Percentiles rank a stretch among this genome's conserved stretches.
These are phyloP conservation scores for Turritopsis dohrnii DNA, from an alignment of 30 jellyfish, hydroid and myxozoan species.

Conservation along the genomic window DNA sequence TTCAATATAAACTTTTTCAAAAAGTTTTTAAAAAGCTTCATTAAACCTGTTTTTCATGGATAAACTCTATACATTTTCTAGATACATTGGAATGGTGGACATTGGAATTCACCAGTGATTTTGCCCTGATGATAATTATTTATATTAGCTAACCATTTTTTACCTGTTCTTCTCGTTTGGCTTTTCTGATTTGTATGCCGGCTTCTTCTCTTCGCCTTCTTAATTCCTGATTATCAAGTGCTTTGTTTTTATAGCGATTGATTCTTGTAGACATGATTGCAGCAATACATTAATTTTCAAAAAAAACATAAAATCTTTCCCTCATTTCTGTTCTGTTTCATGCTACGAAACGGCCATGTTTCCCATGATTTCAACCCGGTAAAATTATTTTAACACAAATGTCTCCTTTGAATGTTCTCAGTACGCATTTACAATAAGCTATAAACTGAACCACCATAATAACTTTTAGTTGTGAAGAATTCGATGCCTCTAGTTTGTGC, in stretches of 20 bases:
- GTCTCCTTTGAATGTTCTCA: neutral
- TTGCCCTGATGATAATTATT: too few species aligned
- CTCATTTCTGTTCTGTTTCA: neutral
- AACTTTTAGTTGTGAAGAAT: neutral
- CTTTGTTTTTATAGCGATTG: slow-evolving; percentile 70
- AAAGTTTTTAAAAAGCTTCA: too few species aligned
- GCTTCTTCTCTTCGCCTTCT: slow-evolving; percentile 92
- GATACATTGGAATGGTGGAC: too few species aligned
- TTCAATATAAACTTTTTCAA: too few species aligned
- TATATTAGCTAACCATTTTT: too few species aligned
- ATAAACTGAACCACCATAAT: neutral
- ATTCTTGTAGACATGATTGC: slow-evolving; percentile 67
- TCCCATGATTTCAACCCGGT: neutral
- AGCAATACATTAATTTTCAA: neutral
- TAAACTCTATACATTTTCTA: too few species aligned
- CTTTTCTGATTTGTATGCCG: slow-evolving; percentile 79
- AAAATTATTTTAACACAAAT: neutral
- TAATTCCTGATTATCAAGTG: slow-evolving; percentile 72
- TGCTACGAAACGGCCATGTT: neutral
- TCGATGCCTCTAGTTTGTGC: neutral
- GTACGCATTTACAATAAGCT: neutral
- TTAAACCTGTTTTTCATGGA: too few species aligned
- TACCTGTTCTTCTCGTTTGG: slow-evolving; percentile 97
- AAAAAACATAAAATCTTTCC: neutral
- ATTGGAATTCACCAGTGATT: too few species aligned